These are phyloP conservation scores for Cyprinodon brontotheroides DNA, from an alignment of 2,113 vertebrate genomes.

Conservation along the genomic window DNA sequence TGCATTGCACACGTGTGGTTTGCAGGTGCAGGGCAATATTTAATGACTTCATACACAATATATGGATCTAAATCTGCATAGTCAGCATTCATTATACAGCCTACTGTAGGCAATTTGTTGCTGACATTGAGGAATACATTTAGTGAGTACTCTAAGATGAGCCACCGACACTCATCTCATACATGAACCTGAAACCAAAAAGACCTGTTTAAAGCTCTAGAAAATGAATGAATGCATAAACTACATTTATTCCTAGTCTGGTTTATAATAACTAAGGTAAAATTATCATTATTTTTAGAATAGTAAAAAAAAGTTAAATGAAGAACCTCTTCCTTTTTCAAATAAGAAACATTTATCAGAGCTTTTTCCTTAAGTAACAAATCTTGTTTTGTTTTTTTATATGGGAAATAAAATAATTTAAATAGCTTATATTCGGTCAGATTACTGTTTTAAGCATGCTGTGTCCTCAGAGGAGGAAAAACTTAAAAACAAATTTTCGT, in stretches of 20 bases:
- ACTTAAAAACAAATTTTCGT: too few species aligned
- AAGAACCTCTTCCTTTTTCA: too few species aligned
- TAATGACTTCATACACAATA: constrained; percentile 52
- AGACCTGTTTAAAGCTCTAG: not conserved
- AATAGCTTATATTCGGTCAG: not conserved
- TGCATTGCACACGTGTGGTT: constrained; percentile 53
- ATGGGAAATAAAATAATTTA: not conserved
- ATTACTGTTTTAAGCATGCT: not conserved
- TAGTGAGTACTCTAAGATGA: not conserved
- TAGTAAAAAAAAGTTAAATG: too few species aligned
- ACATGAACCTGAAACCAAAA: not conserved
- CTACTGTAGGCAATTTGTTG: not conserved
- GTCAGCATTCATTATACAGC: constrained; percentile 10
- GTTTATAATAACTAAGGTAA: too few species aligned
- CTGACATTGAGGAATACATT: not conserved
- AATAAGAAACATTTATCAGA: too few species aligned
- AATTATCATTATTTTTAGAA: too few species aligned
- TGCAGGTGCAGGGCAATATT: constrained; percentile 46
- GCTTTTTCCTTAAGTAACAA: too few species aligned
- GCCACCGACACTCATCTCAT: not conserved
- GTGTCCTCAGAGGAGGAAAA: not conserved
- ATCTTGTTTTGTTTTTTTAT: too few species aligned
- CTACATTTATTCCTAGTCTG: not conserved
- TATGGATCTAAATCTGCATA: constrained; percentile 26
- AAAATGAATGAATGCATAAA: not conserved